Evolutionary conservation across 2,888 invertebrate species (phyloP).

Genomic region (Ornithoptera alexandrae): DNA sequence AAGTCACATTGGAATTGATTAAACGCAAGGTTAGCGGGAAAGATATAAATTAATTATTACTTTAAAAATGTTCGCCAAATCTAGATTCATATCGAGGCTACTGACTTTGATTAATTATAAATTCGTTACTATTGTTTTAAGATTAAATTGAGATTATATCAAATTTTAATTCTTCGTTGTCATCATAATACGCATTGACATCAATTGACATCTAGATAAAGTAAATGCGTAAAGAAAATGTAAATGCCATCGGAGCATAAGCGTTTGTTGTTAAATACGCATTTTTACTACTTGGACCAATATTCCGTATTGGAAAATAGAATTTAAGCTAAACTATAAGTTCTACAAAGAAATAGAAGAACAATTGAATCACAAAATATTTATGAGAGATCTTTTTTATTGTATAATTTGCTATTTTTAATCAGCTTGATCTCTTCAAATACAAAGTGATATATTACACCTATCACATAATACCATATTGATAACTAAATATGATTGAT

Average conservation of each 20-base stretch:
- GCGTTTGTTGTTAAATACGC: not conserved
- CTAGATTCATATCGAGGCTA: conserved; percentile 1
- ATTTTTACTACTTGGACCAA: too few species aligned
- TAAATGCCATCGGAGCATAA: not conserved
- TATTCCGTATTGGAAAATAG: too few species aligned
- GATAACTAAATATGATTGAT: too few species aligned
- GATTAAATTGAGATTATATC: not conserved
- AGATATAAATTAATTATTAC: conserved; percentile 1
- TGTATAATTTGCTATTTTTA: too few species aligned
- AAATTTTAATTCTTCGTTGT: not conserved
- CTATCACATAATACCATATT: too few species aligned
- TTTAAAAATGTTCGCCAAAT: not conserved
- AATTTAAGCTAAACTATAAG: too few species aligned
- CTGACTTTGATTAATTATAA: not conserved
- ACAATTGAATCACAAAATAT: too few species aligned
- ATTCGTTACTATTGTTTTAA: not conserved
- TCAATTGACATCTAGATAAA: not conserved
- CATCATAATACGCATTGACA: not conserved
- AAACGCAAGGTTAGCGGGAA: not conserved
- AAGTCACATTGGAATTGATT: conserved; percentile 1
- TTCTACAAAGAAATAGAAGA: too few species aligned
- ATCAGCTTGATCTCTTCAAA: too few species aligned
- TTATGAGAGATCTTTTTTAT: too few species aligned
- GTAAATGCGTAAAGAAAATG: not conserved
- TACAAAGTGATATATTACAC: too few species aligned